Conservation (phyloP, 2,113 vertebrate genomes). For the Nyctibius bracteatus region DNA sequence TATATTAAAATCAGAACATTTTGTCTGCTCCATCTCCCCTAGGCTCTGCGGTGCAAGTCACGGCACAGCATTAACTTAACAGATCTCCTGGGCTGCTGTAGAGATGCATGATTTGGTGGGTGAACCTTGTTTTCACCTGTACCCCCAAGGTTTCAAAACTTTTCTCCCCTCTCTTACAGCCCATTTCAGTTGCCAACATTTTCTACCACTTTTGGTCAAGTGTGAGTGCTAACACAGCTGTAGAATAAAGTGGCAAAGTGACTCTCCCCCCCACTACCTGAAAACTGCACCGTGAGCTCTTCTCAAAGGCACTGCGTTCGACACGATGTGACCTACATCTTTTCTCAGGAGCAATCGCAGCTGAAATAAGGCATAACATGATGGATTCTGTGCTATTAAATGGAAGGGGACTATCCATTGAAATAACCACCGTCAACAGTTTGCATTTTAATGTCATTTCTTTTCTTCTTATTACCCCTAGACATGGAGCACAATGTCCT, state of each 20-base stretch:
- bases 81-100: not conserved
- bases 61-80: rapidly evolving
- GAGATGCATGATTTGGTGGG: not conserved
- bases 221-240: not conserved
- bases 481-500: rapidly evolving
- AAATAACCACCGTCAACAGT: not conserved
- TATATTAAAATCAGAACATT: not conserved
- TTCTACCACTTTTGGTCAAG: not conserved
- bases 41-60: not conserved
- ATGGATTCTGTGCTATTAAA: slow-evolving; percentile 20
- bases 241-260: not conserved
- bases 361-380: slow-evolving; percentile 12
- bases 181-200: rapidly evolving
- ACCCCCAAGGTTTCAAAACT: not conserved
- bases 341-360: slow-evolving; percentile 1
- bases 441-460: not conserved
- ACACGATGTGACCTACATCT: not conserved
- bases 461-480: not conserved
- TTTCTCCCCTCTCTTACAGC: not conserved
- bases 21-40: not conserved
- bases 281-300: not conserved
- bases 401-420: not conserved
- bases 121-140: not conserved
- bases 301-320: not conserved
- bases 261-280: no score